A percentile compares a stretch with the other conserved stretches of the same genome.
These are phyloP conservation scores for Thelaira solivaga DNA, from an alignment of 2,888 invertebrate genomes.

Conservation along the genomic window DNA sequence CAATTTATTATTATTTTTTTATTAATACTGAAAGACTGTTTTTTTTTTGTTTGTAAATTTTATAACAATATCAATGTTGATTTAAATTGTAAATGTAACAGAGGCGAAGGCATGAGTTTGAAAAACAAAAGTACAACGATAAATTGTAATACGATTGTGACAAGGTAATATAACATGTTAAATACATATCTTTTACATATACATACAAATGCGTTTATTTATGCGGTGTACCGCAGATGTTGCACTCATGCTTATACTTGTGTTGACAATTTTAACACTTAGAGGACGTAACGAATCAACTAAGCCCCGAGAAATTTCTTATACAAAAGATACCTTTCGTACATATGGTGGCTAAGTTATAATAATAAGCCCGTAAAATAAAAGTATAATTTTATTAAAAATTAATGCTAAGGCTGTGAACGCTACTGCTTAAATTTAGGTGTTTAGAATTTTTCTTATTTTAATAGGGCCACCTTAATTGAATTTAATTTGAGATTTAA, in stretches of 20 bases:
- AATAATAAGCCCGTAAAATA: too few relatives aligned
- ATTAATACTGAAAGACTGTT: conserved; percentile 10
- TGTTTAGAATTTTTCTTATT: too few relatives aligned
- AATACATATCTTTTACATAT: too few relatives aligned
- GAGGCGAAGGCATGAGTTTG: conserved; percentile 10
- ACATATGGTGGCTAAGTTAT: too few relatives aligned
- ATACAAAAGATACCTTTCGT: not conserved
- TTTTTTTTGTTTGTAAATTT: conserved; percentile 12
- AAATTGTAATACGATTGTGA: conserved; percentile 56
- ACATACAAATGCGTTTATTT: too few relatives aligned
- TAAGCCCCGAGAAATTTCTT: not conserved
- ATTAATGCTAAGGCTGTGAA: too few relatives aligned
- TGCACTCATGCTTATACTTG: conserved; percentile 12
- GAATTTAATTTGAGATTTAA: too few relatives aligned
- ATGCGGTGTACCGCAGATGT: conserved; percentile 52
- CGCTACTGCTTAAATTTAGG: too few relatives aligned
- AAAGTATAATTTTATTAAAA: too few relatives aligned
- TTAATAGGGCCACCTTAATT: too few relatives aligned
- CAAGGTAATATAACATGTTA: conserved; percentile 29
- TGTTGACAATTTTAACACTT: not conserved
- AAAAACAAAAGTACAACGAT: conserved; percentile 34
- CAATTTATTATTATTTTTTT: conserved; percentile 46
- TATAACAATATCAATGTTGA: conserved; percentile 30
- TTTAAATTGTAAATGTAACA: conserved; percentile 35
- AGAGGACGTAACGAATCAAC: not conserved